A percentile compares a stretch with the other conserved stretches of the same genome.
Conservation (phyloP, 2,797 vertebrate species). For the Rhodeus uyekii region DNA sequence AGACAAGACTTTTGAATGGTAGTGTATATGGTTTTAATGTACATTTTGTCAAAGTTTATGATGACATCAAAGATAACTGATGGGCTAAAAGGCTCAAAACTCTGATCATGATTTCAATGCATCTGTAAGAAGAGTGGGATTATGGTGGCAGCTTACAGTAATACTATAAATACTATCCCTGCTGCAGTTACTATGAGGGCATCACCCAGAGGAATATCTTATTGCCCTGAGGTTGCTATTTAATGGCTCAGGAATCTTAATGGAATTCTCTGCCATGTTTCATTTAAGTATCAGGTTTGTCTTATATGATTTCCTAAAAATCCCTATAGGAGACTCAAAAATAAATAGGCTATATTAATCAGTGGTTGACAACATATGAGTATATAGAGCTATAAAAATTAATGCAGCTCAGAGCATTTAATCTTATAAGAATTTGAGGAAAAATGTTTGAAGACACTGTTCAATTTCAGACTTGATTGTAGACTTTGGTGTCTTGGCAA, state of each 20-base stretch:
- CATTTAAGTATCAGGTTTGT: slow-evolving; percentile 16
- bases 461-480: too few species aligned
- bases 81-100: neutral
- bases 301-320: slow-evolving; percentile 1
- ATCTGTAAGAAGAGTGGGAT: neutral
- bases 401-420: neutral
- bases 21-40: neutral
- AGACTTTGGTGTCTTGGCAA: too few species aligned
- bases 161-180: slow-evolving; percentile 12
- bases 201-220: slow-evolving; percentile 25
- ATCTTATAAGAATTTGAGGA: neutral
- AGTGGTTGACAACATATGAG: neutral
- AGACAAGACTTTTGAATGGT: neutral
- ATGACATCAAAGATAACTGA: neutral
- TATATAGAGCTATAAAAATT: too few species aligned
- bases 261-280: slow-evolving; percentile 17
- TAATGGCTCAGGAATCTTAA: slow-evolving; percentile 4
- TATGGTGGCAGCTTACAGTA: neutral
- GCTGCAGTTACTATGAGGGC: slow-evolving; percentile 7
- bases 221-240: slow-evolving; percentile 14
- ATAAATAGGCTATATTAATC: neutral
- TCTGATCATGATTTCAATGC: neutral
- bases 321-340: neutral
- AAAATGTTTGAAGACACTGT: too few species aligned
- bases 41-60: neutral